Evolutionary conservation across 2,113 vertebrate species (phyloP).

Genomic region (Agapornis roseicollis): DNA sequence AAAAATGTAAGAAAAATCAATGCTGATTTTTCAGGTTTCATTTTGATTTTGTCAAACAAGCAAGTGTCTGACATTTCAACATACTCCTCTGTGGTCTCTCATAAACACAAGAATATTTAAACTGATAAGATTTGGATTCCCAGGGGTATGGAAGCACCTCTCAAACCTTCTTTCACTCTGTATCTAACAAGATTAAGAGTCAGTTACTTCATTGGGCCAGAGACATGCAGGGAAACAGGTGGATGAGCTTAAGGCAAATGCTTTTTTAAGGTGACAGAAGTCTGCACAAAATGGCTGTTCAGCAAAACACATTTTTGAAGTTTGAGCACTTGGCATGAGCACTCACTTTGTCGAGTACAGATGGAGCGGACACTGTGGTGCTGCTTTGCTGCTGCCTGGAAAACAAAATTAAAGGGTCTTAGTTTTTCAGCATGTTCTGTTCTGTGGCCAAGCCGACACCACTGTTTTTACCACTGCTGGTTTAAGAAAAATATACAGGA

Average conservation of each 20-base stretch:
- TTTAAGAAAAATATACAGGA: not conserved
- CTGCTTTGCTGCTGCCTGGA: conserved; percentile 61
- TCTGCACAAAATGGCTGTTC: conserved; percentile 4
- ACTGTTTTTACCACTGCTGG: not conserved
- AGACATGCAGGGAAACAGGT: not conserved
- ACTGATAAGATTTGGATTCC: not conserved
- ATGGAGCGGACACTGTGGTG: conserved; percentile 51
- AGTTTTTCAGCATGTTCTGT: not conserved
- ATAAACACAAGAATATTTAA: not conserved
- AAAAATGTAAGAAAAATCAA: not conserved
- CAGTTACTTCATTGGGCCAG: not conserved
- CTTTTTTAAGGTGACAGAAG: conserved; percentile 21
- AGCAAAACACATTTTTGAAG: not conserved
- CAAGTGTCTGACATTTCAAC: not conserved
- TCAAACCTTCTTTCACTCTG: not conserved
- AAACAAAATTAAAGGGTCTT: conserved; percentile 43
- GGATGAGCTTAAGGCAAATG: not conserved
- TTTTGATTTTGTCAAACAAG: not conserved
- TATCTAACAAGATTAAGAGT: not conserved
- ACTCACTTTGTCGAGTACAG: conserved; percentile 71
- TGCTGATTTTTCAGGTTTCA: not conserved
- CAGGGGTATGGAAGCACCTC: not conserved
- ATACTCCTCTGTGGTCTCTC: not conserved
- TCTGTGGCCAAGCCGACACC: not conserved
- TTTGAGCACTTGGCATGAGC: not conserved